Evolutionary conservation across 2,888 invertebrate species (phyloP).

Genomic region (Eurytoma californica): DNA sequence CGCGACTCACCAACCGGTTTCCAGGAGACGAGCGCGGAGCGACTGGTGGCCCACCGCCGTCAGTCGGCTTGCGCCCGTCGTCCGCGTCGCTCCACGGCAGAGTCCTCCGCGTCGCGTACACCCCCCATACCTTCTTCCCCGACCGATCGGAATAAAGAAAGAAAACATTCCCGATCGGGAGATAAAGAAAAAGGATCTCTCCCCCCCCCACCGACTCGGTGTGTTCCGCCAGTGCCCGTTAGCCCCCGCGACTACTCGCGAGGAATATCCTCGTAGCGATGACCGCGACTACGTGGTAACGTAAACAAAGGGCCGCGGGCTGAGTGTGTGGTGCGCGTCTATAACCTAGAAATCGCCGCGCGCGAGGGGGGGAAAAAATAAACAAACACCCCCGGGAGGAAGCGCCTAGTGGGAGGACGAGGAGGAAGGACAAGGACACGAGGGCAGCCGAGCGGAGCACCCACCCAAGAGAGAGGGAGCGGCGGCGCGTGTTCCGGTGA

Average conservation of each 20-base stretch:
- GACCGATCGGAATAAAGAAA: neutral
- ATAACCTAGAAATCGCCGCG: no score
- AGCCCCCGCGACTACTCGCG: no score
- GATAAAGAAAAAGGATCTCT: neutral
- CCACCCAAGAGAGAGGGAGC: neutral
- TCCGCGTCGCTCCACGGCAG: slow-evolving; percentile 29
- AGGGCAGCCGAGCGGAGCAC: neutral
- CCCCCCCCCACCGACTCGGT: neutral
- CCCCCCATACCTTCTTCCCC: neutral
- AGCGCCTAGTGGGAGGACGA: neutral
- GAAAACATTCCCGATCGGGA: neutral
- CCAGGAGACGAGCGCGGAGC: slow-evolving; percentile 9
- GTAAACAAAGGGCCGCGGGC: no score
- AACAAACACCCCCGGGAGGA: no score
- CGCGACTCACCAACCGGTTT: neutral
- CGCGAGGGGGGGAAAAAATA: no score
- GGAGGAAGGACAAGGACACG: slow-evolving; percentile 37
- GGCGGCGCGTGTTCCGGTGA: slow-evolving; percentile 15
- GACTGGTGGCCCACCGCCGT: neutral
- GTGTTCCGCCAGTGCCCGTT: neutral
- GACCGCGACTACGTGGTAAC: no score
- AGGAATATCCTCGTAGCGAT: no score
- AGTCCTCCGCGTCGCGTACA: neutral
- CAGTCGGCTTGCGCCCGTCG: slow-evolving; percentile 52
- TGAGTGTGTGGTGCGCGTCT: no score